Evolutionary conservation across 2,113 vertebrate species (phyloP).

Genomic region (Empidonax alnorum): DNA sequence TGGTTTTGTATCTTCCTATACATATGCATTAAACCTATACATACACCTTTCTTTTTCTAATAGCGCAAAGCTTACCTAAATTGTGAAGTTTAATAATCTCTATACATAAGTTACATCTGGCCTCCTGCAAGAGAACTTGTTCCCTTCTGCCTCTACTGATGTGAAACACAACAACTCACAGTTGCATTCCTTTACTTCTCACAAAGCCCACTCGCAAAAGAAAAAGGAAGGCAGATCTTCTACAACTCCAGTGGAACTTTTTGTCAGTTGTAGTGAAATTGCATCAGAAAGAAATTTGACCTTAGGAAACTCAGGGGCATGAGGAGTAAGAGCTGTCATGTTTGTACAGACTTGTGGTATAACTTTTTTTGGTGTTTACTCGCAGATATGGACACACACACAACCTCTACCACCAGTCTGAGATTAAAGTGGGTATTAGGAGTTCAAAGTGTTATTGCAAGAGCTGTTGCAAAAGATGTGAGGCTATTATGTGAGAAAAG

Average conservation of each 20-base stretch:
- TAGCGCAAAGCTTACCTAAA: neutral
- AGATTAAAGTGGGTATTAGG: neutral
- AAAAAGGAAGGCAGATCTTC: neutral
- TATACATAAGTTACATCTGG: neutral
- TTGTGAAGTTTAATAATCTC: neutral
- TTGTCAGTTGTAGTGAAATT: neutral
- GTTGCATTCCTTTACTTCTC: neutral
- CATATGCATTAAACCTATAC: neutral
- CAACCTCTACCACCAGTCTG: neutral
- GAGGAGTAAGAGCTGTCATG: neutral
- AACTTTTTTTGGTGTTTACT: neutral
- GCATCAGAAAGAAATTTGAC: neutral
- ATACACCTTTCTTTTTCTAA: neutral
- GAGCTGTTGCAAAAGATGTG: neutral
- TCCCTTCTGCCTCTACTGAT: neutral
- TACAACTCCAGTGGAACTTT: neutral
- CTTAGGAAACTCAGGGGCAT: neutral
- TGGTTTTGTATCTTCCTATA: neutral
- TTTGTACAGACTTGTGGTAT: neutral
- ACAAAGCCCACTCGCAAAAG: neutral
- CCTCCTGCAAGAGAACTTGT: neutral
- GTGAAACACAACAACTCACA: neutral
- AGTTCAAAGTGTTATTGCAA: neutral
- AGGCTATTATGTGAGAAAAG: neutral
- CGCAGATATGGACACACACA: neutral